These are phyloP conservation scores for Saxidomus purpurata DNA, from an alignment of 1,140 invertebrate species.

Conservation along the genomic window DNA sequence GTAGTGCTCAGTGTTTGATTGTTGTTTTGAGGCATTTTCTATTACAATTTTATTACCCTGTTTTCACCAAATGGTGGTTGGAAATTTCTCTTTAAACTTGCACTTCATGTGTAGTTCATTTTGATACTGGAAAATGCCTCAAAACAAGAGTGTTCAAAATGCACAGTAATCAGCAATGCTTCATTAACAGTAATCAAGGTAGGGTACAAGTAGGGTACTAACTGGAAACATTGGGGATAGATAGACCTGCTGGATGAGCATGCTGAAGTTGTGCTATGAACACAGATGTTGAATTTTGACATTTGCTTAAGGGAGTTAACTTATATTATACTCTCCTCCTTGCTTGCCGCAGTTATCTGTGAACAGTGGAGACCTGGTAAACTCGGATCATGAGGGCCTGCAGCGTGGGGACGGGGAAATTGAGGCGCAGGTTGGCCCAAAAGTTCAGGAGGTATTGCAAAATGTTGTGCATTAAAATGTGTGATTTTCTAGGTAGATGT, in stretches of 20 bases:
- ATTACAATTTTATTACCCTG: too few relatives aligned
- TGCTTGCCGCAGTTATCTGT: conserved; percentile 78
- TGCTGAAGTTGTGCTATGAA: background rate
- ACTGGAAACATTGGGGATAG: background rate
- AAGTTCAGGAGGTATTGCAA: conserved; percentile 72
- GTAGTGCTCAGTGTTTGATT: background rate
- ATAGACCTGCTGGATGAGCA: background rate
- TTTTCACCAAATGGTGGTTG: too few relatives aligned
- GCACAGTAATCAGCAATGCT: background rate
- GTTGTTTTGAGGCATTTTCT: background rate
- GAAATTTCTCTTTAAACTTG: too few relatives aligned
- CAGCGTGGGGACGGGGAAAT: conserved; percentile 75
- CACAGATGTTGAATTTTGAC: background rate
- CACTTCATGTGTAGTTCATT: too few relatives aligned
- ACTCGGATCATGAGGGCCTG: conserved; percentile 78
- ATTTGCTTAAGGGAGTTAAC: conserved; percentile 21
- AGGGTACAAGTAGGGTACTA: too few relatives aligned
- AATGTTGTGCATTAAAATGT: conserved; percentile 58
- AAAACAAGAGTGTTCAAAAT: background rate
- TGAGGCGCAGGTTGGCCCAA: conserved; percentile 55
- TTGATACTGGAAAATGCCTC: background rate
- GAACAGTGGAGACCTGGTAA: conserved; percentile 82
- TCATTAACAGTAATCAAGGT: too few relatives aligned
- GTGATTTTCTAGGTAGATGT: background rate
- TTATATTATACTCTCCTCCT: conserved; percentile 4